Base-by-base conservation (phyloP, 2,888 invertebrate genomes). In the Drosophila kokeensis region DNA sequence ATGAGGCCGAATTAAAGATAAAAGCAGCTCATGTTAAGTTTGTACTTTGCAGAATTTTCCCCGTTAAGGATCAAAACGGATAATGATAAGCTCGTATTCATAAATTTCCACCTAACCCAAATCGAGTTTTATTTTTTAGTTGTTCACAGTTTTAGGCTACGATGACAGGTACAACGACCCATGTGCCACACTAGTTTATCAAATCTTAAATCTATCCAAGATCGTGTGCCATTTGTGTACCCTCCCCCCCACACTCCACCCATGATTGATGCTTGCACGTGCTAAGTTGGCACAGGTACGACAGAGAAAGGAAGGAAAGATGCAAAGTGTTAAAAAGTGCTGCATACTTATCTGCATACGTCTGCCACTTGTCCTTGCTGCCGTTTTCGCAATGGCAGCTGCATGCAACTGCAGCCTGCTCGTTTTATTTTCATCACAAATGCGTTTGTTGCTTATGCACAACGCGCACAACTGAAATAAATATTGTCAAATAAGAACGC, bases 301-400 rank as follows among this genome's bases (percentile, higher is more conserved):
- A 24, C 24, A 18, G 18, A 27, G 42, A 18, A 13, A 21, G 42
- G 2, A 34, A 27, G 36, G 32, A 64, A 61, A 38, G 53, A 50
- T 50, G 57, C 36, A 60, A 60, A 67, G 55, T 66, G 65, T 68
- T 61, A 79, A 85, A 86, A 86, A 81, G 79, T 84, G 80, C 62
- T 83, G 85, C 83, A 75, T 83, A 87, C 87, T 87, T 85, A 74
- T 68, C 72, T 76, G 83, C n/a, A n/a, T n/a, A n/a, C 72, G 69
- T 63, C 70, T 81, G 81, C 72, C 76, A 82, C 84, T 86, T 75
- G 85, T 84, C 83, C 87, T 84, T 79, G 73, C 45, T 65, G 73
- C 63, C 52, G 38, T 71, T 73, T 73, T 69, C 45, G 70, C 66
- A 50, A 63, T 54, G 18, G 29, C 57, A 24, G 24, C 48, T 42